Conservation (phyloP, 2,797 vertebrate genomes). For the Syndactyla subalaris region DNA sequence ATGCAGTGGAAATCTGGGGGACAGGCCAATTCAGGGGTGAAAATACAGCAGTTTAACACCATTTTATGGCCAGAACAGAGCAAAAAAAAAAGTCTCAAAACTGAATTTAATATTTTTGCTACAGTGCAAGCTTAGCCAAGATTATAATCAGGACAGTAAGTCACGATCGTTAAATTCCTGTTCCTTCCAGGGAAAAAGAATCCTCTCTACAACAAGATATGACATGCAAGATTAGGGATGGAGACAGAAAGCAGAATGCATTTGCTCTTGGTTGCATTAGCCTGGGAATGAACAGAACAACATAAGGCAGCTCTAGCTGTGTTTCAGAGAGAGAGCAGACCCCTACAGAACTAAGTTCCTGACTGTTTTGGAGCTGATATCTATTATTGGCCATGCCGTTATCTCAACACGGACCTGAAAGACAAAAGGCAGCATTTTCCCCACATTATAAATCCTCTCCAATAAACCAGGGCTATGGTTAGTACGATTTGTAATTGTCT, state of each 20-base stretch:
- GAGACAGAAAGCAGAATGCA: neutral
- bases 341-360: neutral
- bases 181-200: neutral
- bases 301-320: neutral
- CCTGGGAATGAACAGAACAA: neutral
- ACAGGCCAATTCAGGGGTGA: neutral
- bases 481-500: neutral
- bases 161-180: neutral
- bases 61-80: neutral
- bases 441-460: neutral
- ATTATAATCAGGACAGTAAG: neutral
- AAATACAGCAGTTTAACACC: neutral
- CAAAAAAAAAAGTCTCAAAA: neutral
- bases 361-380: neutral
- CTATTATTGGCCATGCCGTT: neutral
- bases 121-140: neutral
- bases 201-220: neutral
- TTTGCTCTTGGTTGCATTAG: neutral
- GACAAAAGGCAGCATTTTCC: neutral
- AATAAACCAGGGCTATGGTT: neutral
- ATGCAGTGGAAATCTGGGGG: neutral
- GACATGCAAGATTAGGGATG: neutral
- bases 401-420: neutral
- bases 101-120: neutral
- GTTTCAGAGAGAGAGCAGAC: neutral